Conservation (phyloP, 2,113 vertebrate species). For the Cisticola juncidis region DNA sequence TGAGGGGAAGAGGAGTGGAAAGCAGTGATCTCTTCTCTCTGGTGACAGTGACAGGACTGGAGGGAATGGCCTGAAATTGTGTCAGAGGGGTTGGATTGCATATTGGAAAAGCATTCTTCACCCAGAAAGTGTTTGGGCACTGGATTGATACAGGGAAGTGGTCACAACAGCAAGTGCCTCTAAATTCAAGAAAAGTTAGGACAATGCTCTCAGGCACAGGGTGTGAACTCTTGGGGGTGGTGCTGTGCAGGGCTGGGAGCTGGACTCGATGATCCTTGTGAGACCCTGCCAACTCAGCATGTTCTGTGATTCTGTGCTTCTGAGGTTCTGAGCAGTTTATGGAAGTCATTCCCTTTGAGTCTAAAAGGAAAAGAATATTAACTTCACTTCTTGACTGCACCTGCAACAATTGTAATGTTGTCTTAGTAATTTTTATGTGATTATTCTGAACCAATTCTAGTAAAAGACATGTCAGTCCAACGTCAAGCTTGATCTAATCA, state of each 20-base stretch:
- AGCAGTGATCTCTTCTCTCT: too few species aligned
- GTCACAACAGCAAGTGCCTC: too few species aligned
- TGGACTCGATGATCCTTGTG: not conserved
- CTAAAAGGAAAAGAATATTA: not conserved
- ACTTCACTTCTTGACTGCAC: not conserved
- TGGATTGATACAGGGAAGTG: not conserved
- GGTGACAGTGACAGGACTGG: not conserved
- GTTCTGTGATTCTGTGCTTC: not conserved
- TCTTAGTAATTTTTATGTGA: not conserved
- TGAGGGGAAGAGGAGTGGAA: not conserved
- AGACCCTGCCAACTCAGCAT: not conserved
- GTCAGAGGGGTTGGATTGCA: rapidly evolving
- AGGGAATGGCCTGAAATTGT: not conserved
- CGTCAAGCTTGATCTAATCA: not conserved
- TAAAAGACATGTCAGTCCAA: not conserved
- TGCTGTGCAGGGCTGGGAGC: rapidly evolving
- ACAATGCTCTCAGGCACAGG: not conserved
- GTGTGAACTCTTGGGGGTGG: too few species aligned
- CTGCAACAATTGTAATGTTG: not conserved
- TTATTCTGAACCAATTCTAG: not conserved
- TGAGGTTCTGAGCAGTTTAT: not conserved
- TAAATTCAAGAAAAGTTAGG: not conserved
- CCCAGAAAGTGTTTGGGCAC: not conserved
- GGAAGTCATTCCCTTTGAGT: not conserved
- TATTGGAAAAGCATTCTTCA: not conserved